Evolutionary conservation across 2,888 invertebrate species (phyloP).

Genomic region (Scaptomyza parva): DNA sequence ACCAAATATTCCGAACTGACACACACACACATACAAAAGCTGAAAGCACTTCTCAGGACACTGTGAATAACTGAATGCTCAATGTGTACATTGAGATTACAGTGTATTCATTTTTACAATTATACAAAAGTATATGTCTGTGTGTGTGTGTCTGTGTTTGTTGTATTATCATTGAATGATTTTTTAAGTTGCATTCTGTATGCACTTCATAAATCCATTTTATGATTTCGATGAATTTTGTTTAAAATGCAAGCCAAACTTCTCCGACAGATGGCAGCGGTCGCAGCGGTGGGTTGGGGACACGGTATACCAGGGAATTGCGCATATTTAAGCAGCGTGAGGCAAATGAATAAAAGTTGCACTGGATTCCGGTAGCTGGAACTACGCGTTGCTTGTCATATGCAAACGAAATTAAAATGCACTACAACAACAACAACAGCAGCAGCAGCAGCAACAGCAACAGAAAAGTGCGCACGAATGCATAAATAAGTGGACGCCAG

Average conservation of each 20-base stretch:
- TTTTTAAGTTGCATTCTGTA: constrained; percentile 37
- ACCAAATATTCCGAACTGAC: not conserved
- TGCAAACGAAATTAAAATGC: constrained; percentile 80
- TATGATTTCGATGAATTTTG: constrained; percentile 71
- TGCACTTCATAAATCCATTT: constrained; percentile 68
- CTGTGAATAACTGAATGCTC: not conserved
- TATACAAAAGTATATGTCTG: not conserved
- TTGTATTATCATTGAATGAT: constrained; percentile 32
- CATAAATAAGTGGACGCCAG: constrained; percentile 70
- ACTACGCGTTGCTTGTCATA: constrained; percentile 70
- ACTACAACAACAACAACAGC: constrained; percentile 60
- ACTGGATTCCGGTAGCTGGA: constrained; percentile 63
- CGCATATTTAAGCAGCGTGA: constrained; percentile 72
- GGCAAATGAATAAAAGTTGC: constrained; percentile 74
- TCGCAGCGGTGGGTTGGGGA: not conserved
- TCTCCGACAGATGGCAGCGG: constrained; percentile 30
- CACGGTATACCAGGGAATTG: constrained; percentile 26
- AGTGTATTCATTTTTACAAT: constrained; percentile 14
- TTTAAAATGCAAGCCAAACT: constrained; percentile 47
- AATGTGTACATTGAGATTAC: constrained; percentile 14
- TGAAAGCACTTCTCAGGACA: not conserved
- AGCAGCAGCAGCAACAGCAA: constrained; percentile 26
- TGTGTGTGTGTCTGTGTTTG: not conserved
- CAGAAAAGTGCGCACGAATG: constrained; percentile 75
- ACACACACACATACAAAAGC: not conserved